Evolutionary conservation across 2,888 invertebrate species (phyloP).

Genomic region (Conus canariensis): DNA sequence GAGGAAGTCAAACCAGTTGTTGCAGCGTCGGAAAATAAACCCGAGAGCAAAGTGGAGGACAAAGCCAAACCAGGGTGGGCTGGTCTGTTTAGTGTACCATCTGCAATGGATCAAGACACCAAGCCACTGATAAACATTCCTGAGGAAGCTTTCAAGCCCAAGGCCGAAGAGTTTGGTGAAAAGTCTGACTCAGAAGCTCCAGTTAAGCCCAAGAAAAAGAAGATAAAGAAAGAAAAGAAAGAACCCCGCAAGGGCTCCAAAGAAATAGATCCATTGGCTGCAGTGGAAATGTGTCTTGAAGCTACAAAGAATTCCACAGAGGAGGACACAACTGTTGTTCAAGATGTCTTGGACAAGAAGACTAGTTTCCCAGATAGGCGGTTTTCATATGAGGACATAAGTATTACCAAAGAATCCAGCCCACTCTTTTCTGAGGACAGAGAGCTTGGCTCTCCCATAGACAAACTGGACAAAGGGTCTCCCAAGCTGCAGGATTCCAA

Average conservation of each 20-base stretch:
- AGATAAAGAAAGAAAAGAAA: slow-evolving; percentile 48
- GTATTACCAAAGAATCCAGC: slow-evolving; percentile 12
- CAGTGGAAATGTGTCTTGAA: slow-evolving; percentile 38
- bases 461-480: slow-evolving; percentile 13
- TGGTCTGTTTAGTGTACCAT: not conserved
- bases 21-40: not conserved
- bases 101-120: slow-evolving; percentile 29
- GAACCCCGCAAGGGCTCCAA: slow-evolving; percentile 45
- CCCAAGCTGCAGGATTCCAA: slow-evolving; percentile 34
- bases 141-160: slow-evolving; percentile 34
- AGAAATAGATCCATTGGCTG: slow-evolving; percentile 40
- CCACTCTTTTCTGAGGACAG: slow-evolving; percentile 32
- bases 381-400: slow-evolving; percentile 34
- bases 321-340: slow-evolving; percentile 21
- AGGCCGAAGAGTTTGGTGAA: slow-evolving; percentile 10
- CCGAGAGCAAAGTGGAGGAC: slow-evolving; percentile 19
- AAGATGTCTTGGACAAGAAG: slow-evolving; percentile 39
- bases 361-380: slow-evolving; percentile 32
- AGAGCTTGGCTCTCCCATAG: not conserved
- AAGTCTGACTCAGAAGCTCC: slow-evolving; percentile 25
- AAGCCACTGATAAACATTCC: slow-evolving; percentile 40
- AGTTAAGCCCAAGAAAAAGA: slow-evolving; percentile 51
- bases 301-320: slow-evolving; percentile 30
- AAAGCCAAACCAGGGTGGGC: slow-evolving; percentile 30
- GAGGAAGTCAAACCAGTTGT: not conserved